Conservation (phyloP, 2,888 invertebrate genomes). For the Amiota communis region DNA sequence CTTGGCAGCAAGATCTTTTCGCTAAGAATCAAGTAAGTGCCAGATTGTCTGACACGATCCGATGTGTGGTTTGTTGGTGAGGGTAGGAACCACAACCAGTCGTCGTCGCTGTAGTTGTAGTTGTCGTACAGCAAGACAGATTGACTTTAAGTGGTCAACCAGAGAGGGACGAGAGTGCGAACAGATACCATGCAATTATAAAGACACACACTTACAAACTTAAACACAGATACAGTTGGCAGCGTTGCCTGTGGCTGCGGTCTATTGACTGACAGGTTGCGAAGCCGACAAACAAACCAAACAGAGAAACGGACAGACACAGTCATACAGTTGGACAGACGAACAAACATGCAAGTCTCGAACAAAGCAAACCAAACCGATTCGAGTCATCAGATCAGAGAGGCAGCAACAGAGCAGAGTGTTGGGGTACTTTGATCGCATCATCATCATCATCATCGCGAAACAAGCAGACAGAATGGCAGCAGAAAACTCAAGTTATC, state of each 20-base stretch:
- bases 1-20: slow-evolving; percentile 40
- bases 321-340: slow-evolving; percentile 10
- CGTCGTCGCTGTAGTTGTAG: slow-evolving; percentile 26
- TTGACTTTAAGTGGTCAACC: slow-evolving; percentile 27
- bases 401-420: slow-evolving; percentile 3
- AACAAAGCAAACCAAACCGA: not conserved
- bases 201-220: not conserved
- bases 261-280: not conserved
- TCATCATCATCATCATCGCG: slow-evolving; percentile 35
- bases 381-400: not conserved
- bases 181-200: not conserved
- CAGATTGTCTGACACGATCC: slow-evolving; percentile 63
- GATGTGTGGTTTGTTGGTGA: slow-evolving; percentile 27
- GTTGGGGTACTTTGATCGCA: slow-evolving; percentile 6
- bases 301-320: slow-evolving; percentile 9
- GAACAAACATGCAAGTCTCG: slow-evolving; percentile 4
- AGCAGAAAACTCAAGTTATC: slow-evolving; percentile 54
- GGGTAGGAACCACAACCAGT: slow-evolving; percentile 45
- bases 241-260: not conserved
- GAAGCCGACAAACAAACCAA: slow-evolving; percentile 1
- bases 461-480: slow-evolving; percentile 64
- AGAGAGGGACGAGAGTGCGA: slow-evolving; percentile 6
- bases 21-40: slow-evolving; percentile 63
- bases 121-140: slow-evolving; percentile 38
- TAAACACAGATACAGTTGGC: slow-evolving; percentile 4